Percentiles rank a stretch among this genome's conserved stretches.
Evolutionary conservation across 2,888 invertebrate species (phyloP).

Genomic region (Mayetiola destructor): DNA sequence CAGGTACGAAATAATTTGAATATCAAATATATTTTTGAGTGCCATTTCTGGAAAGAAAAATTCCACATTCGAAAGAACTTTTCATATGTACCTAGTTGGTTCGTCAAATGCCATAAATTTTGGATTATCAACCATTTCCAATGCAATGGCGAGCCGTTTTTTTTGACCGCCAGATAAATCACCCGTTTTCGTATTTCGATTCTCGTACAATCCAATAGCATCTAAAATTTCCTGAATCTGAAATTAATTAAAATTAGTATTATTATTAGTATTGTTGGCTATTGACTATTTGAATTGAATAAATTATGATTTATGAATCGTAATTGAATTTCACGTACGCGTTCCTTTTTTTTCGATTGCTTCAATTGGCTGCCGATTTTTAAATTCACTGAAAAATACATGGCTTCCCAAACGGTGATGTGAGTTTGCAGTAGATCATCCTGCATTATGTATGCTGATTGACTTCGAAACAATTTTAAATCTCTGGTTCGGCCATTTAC

Average conservation of each 20-base stretch:
- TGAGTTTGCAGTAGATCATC: slow-evolving; percentile 67
- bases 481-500: slow-evolving; percentile 58
- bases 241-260: slow-evolving; percentile 23
- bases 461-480: slow-evolving; percentile 51
- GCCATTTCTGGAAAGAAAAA: no score
- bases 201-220: slow-evolving; percentile 55
- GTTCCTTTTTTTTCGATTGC: slow-evolving; percentile 44
- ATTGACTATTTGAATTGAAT: no score
- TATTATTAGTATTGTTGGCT: not conserved
- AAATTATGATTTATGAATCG: not conserved
- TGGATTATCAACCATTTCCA: slow-evolving; percentile 83
- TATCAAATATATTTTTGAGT: no score
- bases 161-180: slow-evolving; percentile 78
- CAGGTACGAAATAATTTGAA: no score
- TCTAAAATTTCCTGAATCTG: slow-evolving; percentile 68
- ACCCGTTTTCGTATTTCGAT: slow-evolving; percentile 50
- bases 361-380: slow-evolving; percentile 58
- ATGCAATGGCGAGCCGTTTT: slow-evolving; percentile 76
- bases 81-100: slow-evolving; percentile 67
- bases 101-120: slow-evolving; percentile 89
- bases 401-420: slow-evolving; percentile 72
- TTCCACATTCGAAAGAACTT: not conserved
- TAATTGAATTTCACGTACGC: slow-evolving; percentile 38
- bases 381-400: slow-evolving; percentile 72
- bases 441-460: slow-evolving; percentile 84